These are phyloP conservation scores for Lithophane ornitopus DNA, from an alignment of 2,888 invertebrate genomes.

Conservation along the genomic window DNA sequence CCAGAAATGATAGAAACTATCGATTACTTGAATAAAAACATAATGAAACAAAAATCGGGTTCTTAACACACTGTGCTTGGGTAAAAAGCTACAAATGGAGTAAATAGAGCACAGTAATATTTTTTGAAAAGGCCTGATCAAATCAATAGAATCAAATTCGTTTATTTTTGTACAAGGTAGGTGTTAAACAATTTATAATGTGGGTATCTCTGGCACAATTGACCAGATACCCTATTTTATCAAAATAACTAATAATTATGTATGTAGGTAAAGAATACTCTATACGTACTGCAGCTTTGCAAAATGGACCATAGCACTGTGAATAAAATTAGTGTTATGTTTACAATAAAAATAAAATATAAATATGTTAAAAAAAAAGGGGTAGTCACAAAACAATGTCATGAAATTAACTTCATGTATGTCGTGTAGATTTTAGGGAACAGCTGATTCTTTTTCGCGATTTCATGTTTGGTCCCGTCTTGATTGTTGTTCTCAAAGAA, in stretches of 20 bases:
- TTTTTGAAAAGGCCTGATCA: not conserved
- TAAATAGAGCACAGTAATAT: not conserved
- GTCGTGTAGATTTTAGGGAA: too few relatives aligned
- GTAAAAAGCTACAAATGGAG: not conserved
- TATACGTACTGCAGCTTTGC: slow-evolving; percentile 65
- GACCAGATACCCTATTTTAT: not conserved
- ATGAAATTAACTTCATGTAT: too few relatives aligned
- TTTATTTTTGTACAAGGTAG: not conserved
- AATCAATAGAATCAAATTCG: not conserved
- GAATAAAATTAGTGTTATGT: not conserved
- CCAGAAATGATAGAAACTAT: too few relatives aligned
- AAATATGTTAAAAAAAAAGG: not conserved
- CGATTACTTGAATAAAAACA: too few relatives aligned
- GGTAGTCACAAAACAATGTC: too few relatives aligned
- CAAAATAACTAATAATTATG: not conserved
- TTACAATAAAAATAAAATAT: not conserved
- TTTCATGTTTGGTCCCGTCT: too few relatives aligned
- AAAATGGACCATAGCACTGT: slow-evolving; percentile 69
- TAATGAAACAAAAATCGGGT: too few relatives aligned
- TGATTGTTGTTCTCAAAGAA: too few relatives aligned
- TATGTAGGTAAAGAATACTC: not conserved
- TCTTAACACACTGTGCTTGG: too few relatives aligned
- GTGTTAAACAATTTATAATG: too few relatives aligned
- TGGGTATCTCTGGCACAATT: not conserved
- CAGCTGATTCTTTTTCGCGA: too few relatives aligned